Percentiles rank a stretch among this genome's conserved stretches.
phyloP scores from a whole-genome alignment of 2,888 invertebrate genomes.

The Gisinianus flammeolus region DNA sequence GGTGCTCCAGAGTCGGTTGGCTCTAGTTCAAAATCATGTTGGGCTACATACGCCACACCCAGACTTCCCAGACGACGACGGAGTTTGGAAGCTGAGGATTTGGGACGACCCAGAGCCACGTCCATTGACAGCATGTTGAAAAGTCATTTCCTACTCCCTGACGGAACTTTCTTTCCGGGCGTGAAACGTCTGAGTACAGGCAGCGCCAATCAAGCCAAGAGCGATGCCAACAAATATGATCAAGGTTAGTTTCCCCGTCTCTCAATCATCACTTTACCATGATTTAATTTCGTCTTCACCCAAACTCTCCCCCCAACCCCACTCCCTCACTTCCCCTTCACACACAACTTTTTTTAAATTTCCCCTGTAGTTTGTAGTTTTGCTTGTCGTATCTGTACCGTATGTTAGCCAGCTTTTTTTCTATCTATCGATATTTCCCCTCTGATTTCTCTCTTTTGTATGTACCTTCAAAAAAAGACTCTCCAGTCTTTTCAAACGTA shows the following conservation, averaged over 20 bases:
- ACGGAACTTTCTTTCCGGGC: conserved; percentile 5
- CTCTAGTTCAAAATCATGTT: neutral
- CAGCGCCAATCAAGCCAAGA: conserved; percentile 32
- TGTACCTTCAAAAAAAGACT: neutral
- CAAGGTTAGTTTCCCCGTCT: conserved; percentile 25
- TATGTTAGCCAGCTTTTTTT: too few relatives aligned
- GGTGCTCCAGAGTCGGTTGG: neutral
- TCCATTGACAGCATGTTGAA: conserved; percentile 43
- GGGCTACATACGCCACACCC: conserved; percentile 35
- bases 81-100: conserved; percentile 44
- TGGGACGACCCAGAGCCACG: conserved; percentile 38
- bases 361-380: too few relatives aligned
- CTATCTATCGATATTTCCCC: too few relatives aligned
- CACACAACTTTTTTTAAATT: too few relatives aligned
- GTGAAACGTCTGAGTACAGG: conserved; percentile 41
- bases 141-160: conserved; percentile 28
- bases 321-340: neutral
- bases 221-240: conserved; percentile 35
- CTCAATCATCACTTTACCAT: neutral
- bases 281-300: neutral
- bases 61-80: conserved; percentile 35
- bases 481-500: too few relatives aligned
- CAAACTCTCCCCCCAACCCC: neutral
- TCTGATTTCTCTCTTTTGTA: neutral
- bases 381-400: too few relatives aligned